phyloP scores from a whole-genome alignment of 2,797 vertebrate species.

The Manis javanica region DNA sequence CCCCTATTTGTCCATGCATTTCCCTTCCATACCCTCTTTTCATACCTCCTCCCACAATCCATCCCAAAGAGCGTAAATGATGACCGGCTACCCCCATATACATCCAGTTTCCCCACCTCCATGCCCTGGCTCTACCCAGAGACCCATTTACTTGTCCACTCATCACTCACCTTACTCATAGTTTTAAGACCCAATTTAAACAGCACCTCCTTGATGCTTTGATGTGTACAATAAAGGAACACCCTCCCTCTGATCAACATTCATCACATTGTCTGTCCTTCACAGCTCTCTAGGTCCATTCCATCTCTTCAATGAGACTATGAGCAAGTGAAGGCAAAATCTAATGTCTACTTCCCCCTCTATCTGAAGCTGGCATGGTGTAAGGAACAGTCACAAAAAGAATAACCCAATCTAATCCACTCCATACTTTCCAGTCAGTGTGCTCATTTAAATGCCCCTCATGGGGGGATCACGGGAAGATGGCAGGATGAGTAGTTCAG shows the following conservation, averaged over 20 bases:
- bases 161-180: neutral
- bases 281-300: neutral
- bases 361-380: neutral
- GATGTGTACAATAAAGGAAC: neutral
- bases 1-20: neutral
- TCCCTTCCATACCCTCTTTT: neutral
- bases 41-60: too few species aligned
- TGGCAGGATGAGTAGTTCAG: too few species aligned
- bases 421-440: neutral
- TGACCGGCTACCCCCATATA: neutral
- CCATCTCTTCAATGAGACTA: neutral
- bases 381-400: neutral
- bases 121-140: neutral
- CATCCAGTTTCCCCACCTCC: neutral
- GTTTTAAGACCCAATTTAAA: slow-evolving; percentile 2
- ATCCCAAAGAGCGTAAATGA: neutral
- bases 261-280: neutral
- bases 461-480: neutral
- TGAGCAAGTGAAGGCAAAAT: neutral
- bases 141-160: neutral
- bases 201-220: neutral
- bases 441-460: neutral
- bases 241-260: neutral
- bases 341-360: neutral
- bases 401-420: neutral